phyloP scores from a whole-genome alignment of 2,113 vertebrate genomes.

The Acinonyx jubatus region DNA sequence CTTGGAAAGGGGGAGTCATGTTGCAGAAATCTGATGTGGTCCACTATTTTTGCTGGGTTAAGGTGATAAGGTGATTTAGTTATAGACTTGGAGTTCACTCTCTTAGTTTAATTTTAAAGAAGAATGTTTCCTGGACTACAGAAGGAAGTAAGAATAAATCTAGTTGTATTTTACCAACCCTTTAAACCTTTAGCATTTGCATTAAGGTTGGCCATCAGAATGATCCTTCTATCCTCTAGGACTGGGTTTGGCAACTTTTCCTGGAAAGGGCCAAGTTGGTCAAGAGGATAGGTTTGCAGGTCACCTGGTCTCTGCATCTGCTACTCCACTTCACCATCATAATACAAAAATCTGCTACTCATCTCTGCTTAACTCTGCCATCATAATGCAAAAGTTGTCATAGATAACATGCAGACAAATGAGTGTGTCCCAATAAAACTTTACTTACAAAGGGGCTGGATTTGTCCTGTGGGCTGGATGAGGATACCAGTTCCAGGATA shows the following conservation, averaged over 20 bases:
- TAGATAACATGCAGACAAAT: neutral
- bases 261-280: neutral
- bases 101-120: neutral
- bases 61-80: neutral
- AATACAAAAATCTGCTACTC: neutral
- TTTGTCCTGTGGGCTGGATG: rapidly evolving
- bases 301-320: rapidly evolving
- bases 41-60: neutral
- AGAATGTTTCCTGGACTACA: neutral
- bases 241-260: neutral
- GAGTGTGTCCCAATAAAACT: neutral
- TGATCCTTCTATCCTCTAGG: neutral
- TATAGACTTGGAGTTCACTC: neutral
- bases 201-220: neutral
- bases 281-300: neutral
- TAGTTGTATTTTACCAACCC: neutral
- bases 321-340: neutral
- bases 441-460: neutral
- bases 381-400: neutral
- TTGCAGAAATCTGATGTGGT: neutral
- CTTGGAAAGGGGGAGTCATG: neutral
- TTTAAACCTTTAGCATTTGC: neutral
- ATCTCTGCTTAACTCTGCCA: neutral
- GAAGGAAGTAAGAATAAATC: neutral
- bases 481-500: neutral